Evolutionary conservation across 2,888 invertebrate species (phyloP).

Genomic region (Tanytarsus gracilentus): DNA sequence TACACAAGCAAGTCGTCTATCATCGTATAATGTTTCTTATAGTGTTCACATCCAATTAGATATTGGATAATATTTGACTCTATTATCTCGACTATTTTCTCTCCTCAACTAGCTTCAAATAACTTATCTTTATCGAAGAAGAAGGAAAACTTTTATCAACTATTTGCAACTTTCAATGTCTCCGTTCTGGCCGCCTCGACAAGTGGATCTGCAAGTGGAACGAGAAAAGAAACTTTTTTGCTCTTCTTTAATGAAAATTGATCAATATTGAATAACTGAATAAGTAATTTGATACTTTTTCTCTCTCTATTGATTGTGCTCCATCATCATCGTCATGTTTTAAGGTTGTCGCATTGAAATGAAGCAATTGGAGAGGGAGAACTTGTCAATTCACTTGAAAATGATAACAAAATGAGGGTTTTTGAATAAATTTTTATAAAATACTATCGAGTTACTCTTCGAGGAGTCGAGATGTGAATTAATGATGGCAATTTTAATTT

Average conservation of each 20-base stretch:
- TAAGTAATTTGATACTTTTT: conserved; percentile 25
- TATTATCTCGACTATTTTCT: conserved; percentile 10
- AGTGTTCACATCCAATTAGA: conserved; percentile 28
- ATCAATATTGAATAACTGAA: conserved; percentile 28
- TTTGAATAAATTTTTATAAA: no score
- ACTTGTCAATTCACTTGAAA: no score
- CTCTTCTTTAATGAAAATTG: conserved; percentile 24
- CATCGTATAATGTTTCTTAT: no score
- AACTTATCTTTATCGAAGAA: conserved; percentile 3
- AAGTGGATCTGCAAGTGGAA: background rate
- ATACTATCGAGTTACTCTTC: no score
- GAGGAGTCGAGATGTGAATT: no score
- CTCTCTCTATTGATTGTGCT: background rate
- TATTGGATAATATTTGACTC: conserved; percentile 20
- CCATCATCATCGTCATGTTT: no score
- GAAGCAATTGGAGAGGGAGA: no score
- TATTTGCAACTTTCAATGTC: conserved; percentile 3
- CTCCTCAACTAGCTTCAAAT: background rate
- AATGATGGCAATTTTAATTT: no score
- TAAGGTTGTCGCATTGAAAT: no score
- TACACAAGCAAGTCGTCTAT: no score
- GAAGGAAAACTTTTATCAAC: conserved; percentile 19
- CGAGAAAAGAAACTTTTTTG: background rate
- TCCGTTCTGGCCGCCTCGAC: background rate
- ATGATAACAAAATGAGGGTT: no score